These are phyloP conservation scores for Allygus modestus DNA, from an alignment of 2,888 invertebrate genomes.

Conservation along the genomic window DNA sequence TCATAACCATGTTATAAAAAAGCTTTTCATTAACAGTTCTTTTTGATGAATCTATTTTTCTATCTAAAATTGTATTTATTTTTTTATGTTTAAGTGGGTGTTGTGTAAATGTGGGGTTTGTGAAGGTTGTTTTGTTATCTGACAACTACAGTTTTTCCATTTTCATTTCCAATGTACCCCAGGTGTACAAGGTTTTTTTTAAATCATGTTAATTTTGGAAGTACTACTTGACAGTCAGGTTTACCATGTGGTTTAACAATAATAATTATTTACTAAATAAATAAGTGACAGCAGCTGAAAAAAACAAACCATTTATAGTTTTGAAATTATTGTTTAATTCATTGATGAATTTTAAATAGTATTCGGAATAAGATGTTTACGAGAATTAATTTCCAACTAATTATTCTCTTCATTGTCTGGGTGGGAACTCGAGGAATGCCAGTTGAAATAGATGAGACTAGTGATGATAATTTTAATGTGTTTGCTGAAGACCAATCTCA, in stretches of 20 bases:
- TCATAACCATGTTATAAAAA: no score
- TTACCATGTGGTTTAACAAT: neutral
- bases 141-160: no score
- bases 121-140: no score
- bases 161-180: no score
- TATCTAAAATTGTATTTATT: no score
- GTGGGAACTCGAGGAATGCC: neutral
- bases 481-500: constrained; percentile 2
- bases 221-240: no score
- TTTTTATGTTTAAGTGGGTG: no score
- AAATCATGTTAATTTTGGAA: no score
- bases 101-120: no score
- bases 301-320: neutral
- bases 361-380: neutral
- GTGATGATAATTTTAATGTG: constrained; percentile 11
- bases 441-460: neutral
- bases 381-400: neutral
- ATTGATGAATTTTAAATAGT: neutral
- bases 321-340: neutral
- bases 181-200: no score
- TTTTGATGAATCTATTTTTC: no score
- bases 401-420: neutral
- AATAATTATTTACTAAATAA: neutral
- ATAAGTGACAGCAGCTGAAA: neutral
- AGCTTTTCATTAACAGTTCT: no score